These are phyloP conservation scores for Scaptodrosophila latifasciaeformis DNA, from an alignment of 2,888 invertebrate genomes.

Conservation along the genomic window DNA sequence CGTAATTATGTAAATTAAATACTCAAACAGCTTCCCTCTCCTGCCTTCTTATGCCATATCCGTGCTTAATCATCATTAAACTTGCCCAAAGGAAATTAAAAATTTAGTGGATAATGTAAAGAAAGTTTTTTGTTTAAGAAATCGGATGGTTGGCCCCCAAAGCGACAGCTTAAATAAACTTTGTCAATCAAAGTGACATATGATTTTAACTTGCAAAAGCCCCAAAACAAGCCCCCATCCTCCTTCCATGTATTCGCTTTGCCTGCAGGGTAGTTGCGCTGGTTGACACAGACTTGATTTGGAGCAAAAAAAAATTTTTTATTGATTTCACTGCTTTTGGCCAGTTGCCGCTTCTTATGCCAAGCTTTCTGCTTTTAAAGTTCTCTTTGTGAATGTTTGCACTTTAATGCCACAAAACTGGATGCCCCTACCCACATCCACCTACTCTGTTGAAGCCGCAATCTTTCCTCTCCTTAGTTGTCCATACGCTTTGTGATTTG, in stretches of 20 bases:
- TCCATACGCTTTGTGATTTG: constrained; percentile 57
- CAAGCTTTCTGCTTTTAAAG: constrained; percentile 56
- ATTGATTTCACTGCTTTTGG: constrained; percentile 44
- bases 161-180: neutral
- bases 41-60: too few relatives aligned
- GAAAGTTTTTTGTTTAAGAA: too few relatives aligned
- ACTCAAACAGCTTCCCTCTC: too few relatives aligned
- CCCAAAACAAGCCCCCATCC: too few relatives aligned
- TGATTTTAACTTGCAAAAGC: constrained; percentile 55
- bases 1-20: too few relatives aligned
- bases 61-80: too few relatives aligned
- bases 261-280: constrained; percentile 16
- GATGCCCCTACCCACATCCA: too few relatives aligned
- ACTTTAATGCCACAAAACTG: constrained; percentile 57
- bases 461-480: constrained; percentile 7
- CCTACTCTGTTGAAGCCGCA: too few relatives aligned
- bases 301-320: constrained; percentile 55
- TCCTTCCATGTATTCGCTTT: neutral
- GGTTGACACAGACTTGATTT: constrained; percentile 51
- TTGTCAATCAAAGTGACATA: constrained; percentile 44
- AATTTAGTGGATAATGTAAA: too few relatives aligned
- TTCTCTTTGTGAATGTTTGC: constrained; percentile 28
- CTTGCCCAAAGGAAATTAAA: too few relatives aligned
- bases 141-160: too few relatives aligned
- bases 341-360: constrained; percentile 6